These are phyloP conservation scores for Drosophila mayaguana DNA, from an alignment of 2,888 invertebrate species.

Conservation along the genomic window DNA sequence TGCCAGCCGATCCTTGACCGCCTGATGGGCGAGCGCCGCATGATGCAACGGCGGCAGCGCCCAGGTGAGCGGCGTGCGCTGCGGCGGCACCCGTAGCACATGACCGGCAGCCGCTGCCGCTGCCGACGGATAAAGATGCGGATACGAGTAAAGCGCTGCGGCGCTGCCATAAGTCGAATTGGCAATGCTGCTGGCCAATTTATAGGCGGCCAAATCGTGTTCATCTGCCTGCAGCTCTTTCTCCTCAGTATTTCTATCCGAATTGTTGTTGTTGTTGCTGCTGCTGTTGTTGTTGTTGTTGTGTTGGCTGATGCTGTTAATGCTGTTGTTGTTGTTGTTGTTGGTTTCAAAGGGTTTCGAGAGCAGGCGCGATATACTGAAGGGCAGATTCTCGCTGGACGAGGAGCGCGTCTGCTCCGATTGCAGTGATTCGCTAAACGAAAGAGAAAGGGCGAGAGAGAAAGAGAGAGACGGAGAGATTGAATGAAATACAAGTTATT, in stretches of 20 bases:
- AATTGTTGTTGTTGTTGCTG: conserved; percentile 43
- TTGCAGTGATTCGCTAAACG: conserved; percentile 84
- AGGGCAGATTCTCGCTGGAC: conserved; percentile 87
- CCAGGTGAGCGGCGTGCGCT: conserved; percentile 86
- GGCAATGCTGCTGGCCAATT: conserved; percentile 84
- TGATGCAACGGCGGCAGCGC: conserved; percentile 85
- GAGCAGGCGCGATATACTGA: conserved; percentile 92
- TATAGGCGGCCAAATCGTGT: conserved; percentile 84
- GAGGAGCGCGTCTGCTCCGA: conserved; percentile 86
- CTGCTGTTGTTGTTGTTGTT: conserved; percentile 42
- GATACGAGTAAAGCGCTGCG: conserved; percentile 85
- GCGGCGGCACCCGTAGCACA: conserved; percentile 93
- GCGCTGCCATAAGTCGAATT: conserved; percentile 84
- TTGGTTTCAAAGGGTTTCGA: conserved; percentile 90
- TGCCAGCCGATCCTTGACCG: conserved; percentile 93
- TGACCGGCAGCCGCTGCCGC: conserved; percentile 86
- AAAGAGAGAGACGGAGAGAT: not conserved
- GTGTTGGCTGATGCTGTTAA: conserved; percentile 36
- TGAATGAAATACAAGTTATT: conserved; percentile 3
- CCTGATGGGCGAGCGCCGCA: conserved; percentile 92
- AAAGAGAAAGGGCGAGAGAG: not conserved
- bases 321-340: conserved; percentile 72
- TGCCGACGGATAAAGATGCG: conserved; percentile 85
- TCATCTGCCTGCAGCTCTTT: conserved; percentile 83
- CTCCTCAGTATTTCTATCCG: conserved; percentile 71